Evolutionary conservation across 2,797 vertebrate species (phyloP), one percentile per base, ranked within the genome.

Genomic region (Podargus strigoides): DNA sequence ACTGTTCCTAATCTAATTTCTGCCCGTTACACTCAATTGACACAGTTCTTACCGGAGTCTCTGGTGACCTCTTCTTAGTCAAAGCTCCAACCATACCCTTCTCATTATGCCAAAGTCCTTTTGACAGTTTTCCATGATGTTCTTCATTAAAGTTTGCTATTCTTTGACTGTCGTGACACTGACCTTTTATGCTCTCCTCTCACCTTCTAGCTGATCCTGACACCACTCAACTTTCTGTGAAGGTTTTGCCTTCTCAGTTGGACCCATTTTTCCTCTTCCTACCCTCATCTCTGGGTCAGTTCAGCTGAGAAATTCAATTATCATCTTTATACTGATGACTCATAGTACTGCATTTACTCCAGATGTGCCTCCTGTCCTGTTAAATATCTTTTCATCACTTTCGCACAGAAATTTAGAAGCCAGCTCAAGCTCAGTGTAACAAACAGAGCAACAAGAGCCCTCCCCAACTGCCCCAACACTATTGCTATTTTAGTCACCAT

Each of bases 1-100:
- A 83, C 69, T 94, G 79, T 91, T 96, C 83, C 85, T 86, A 90
- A 93, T 93, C 87, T 93, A 91, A 95, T 96, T 96, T 90, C 87
- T 90, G 50, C 76, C 95, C 4, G 0, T 92, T 94, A 72, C 53
- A 78, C 62, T 89, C 93, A 90, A 91, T 9, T 83, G 89, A 93
- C 89, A 82, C 52, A 80, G 67, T 84, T 94, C 72, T 78, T 44
- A 75, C 62, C 21, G 4, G 60, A 82, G 55, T 37, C 85, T 90
- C 79, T 10, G 9, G 82, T 59, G 73, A 90, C 66, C 62, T 81
- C 85, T 67, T 82, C 90, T 34, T 81, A 84, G 42, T 32, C 66
- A 88, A 90, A 86, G 52, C 50, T 52, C 42, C 77, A 94, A 8
- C 46, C 62, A 44, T 62, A 55, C 14, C 64, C 32, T 83, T 58